Evolutionary conservation across 1,140 invertebrate species (phyloP).

Genomic region (Sycophaga agraensis): DNA sequence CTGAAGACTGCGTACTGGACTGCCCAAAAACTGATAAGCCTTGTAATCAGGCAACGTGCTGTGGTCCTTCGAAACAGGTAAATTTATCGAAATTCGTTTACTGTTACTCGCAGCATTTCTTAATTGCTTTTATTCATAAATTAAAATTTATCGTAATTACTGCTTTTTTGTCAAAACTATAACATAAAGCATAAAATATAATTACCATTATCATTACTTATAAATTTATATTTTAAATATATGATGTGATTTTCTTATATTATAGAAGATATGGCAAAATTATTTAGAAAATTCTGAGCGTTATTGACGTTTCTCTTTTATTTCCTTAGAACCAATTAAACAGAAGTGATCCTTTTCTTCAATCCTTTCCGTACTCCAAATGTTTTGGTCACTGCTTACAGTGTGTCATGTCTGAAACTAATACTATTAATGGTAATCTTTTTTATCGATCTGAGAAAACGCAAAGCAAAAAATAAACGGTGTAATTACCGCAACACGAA

Average conservation of each 20-base stretch:
- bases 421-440: conserved; percentile 41
- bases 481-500: too few species aligned
- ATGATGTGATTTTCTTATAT: background rate
- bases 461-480: background rate
- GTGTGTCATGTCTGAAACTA: conserved; percentile 44
- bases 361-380: conserved; percentile 29
- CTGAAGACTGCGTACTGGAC: conserved; percentile 77
- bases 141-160: too few species aligned
- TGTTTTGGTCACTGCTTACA: conserved; percentile 43
- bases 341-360: conserved; percentile 33
- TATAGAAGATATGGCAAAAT: background rate
- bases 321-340: conserved; percentile 37
- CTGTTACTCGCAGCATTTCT: background rate
- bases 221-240: background rate
- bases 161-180: too few species aligned
- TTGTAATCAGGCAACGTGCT: conserved; percentile 83
- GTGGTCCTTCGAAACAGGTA: conserved; percentile 70
- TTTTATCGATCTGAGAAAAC: background rate
- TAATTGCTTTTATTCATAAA: background rate
- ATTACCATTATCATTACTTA: background rate
- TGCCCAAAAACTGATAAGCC: conserved; percentile 82
- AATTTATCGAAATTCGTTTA: conserved; percentile 25
- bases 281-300: background rate
- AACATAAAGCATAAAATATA: background rate
- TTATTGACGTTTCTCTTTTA: background rate